Percentiles rank a stretch among this genome's conserved stretches.
Conservation (phyloP, 2,888 invertebrate species). For the Dicyrtomina minuta region DNA sequence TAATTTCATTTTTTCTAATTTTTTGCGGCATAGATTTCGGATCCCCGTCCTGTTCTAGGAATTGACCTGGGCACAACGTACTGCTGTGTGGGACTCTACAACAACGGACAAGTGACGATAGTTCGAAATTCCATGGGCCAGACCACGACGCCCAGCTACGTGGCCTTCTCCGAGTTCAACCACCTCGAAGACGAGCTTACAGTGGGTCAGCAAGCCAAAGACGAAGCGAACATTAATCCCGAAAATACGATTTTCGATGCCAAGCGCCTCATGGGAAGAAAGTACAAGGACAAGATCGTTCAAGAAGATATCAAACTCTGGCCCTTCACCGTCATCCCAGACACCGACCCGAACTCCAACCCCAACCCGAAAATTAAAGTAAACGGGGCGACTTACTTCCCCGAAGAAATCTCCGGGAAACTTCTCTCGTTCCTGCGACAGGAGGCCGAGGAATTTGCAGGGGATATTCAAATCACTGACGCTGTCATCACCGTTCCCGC, state of each 20-base stretch:
- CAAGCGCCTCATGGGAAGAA: slow-evolving; percentile 87
- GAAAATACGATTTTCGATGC: slow-evolving; percentile 64
- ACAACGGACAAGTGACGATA: background rate
- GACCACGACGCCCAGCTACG: no score
- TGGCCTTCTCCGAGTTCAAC: no score
- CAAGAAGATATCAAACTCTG: slow-evolving; percentile 92
- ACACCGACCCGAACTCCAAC: no score
- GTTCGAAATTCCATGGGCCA: background rate
- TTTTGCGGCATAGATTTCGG: no score
- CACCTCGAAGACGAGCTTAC: no score
- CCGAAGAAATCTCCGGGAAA: slow-evolving; percentile 66
- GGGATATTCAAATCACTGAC: slow-evolving; percentile 76
- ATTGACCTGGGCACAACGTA: slow-evolving; percentile 9
- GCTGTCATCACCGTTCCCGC: slow-evolving; percentile 80
- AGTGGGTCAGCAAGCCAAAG: background rate
- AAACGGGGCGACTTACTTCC: slow-evolving; percentile 61
- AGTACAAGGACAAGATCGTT: slow-evolving; percentile 79
- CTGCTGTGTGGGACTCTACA: background rate
- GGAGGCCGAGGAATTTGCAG: slow-evolving; percentile 76
- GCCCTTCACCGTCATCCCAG: slow-evolving; percentile 84
- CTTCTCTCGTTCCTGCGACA: slow-evolving; percentile 87
- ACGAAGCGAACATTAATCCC: background rate
- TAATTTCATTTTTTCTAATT: no score
- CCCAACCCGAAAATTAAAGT: slow-evolving; percentile 35
- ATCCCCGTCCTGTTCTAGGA: background rate